A percentile compares a stretch with the other conserved stretches of the same genome.
Conservation (phyloP, 1,140 invertebrate species). For the Drosophila miranda region DNA sequence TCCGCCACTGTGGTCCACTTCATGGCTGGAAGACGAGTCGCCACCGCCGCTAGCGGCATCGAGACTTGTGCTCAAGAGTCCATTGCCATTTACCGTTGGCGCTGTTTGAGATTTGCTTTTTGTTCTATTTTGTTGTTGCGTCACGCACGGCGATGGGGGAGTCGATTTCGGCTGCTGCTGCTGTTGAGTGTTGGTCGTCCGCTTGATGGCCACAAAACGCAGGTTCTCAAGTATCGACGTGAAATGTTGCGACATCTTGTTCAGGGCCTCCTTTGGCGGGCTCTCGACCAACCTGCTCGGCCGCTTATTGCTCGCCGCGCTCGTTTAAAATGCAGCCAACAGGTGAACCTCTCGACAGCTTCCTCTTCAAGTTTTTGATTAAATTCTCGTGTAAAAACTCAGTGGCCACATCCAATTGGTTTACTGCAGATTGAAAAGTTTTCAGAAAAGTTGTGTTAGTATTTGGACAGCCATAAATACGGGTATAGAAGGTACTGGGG, state of each 20-base stretch:
- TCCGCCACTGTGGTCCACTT: conserved; percentile 54
- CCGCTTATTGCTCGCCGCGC: conserved; percentile 42
- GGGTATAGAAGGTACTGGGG: too few relatives aligned
- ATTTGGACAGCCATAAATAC: too few relatives aligned
- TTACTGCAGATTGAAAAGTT: conserved; percentile 42
- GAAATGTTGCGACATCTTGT: conserved; percentile 82
- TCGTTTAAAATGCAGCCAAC: conserved; percentile 70
- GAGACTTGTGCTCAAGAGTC: conserved; percentile 49
- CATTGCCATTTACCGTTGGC: conserved; percentile 65
- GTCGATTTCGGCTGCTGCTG: conserved; percentile 42
- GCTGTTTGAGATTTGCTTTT: conserved; percentile 58
- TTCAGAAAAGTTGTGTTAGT: conserved; percentile 31
- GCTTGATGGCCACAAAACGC: conserved; percentile 77
- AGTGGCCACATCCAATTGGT: conserved; percentile 44
- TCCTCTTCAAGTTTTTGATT: conserved; percentile 66
- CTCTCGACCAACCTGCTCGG: neutral
- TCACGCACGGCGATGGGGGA: conserved; percentile 1
- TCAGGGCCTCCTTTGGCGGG: conserved; percentile 14
- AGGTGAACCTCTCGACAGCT: conserved; percentile 56
- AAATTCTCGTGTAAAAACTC: conserved; percentile 56
- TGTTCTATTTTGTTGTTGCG: conserved; percentile 59
- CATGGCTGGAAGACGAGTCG: conserved; percentile 46
- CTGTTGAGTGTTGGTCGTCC: conserved; percentile 62
- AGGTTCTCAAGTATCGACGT: conserved; percentile 81
- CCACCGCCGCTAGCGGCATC: conserved; percentile 24